Base-by-base conservation (phyloP, 2,113 vertebrate species). In the Murina feae region DNA sequence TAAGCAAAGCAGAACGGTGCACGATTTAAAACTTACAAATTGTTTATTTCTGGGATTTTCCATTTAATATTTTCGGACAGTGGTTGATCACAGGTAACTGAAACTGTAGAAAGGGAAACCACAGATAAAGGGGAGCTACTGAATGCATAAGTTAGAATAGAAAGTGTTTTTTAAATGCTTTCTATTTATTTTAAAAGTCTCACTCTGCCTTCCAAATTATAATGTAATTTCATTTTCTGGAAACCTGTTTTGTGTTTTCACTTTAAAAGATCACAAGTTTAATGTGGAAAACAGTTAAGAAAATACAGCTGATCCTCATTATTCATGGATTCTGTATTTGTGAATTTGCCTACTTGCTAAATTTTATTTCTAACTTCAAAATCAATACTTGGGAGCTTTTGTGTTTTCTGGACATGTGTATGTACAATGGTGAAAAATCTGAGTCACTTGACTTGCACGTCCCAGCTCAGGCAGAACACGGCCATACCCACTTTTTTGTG, bases 191-290 rank as follows among this genome's bases (percentile, higher is more conserved):
- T 66, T 74, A 28, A 69, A 92, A 85, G 42, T 37, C 25, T 80
- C 44, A 78, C 18, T 93, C 91, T 90, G 83, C 44, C 76, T 65
- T 90, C 66, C 58, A 93, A 95, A 82, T 80, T 65, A 87, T 63
- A 89, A 14, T 42, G 7, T 65, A 84, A 63, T 21, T 91, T 86
- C 39, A 83, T 65, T 95, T 95, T 82, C 69, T 63, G 6, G 55
- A 91, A 91, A 55, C 37, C 63, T 78, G 23, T 88, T 82, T 74
- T 83, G 32, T 92, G 71, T 23, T 68, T 94, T 71, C 76, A 79
- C 65, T 86, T 51, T 1, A 53, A 90, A 94, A 68, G 72, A 21
- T 66, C 68, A 86, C 20, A 84, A 66, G 14, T 75, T 83, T 75
- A 83, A 32, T 35, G 44, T 35, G 25, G 44, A 84, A 93, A 91